Evolutionary conservation across 2,888 invertebrate genomes (phyloP).

Genomic region (Nephrotoma guestfalica): DNA sequence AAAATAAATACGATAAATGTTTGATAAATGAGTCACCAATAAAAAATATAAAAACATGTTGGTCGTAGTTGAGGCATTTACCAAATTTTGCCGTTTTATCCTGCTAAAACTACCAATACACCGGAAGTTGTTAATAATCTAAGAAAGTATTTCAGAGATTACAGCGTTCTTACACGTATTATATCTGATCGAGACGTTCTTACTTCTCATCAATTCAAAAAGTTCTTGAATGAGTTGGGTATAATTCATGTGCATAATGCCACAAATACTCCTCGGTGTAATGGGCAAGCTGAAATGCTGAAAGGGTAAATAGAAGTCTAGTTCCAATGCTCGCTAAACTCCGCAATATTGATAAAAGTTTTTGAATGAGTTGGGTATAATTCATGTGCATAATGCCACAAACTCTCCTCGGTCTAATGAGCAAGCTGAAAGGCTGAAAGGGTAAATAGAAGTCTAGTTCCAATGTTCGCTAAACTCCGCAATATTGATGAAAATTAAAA

Average conservation of each 20-base stretch:
- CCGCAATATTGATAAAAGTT: not conserved
- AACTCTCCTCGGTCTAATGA: not conserved
- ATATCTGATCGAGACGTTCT: not conserved
- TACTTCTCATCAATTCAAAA: not conserved
- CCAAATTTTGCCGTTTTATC: too few relatives aligned
- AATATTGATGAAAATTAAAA: not conserved
- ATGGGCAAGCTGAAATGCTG: not conserved
- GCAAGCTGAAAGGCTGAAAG: not conserved
- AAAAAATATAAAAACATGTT: too few relatives aligned
- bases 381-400: not conserved
- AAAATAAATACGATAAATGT: too few relatives aligned
- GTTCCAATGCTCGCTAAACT: not conserved
- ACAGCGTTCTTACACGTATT: too few relatives aligned
- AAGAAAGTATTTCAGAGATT: too few relatives aligned
- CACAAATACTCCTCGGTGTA: not conserved
- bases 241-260: not conserved
- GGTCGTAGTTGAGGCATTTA: too few relatives aligned
- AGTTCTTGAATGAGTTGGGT: not conserved
- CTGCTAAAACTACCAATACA: too few relatives aligned
- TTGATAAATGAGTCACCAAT: too few relatives aligned
- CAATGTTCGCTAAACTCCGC: not conserved
- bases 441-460: not conserved
- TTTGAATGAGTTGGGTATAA: not conserved
- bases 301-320: not conserved
- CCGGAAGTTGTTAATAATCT: too few relatives aligned